Percentiles rank a stretch among this genome's conserved stretches.
Conservation (phyloP, 2,797 vertebrate genomes). For the Erethizon dorsatum region DNA sequence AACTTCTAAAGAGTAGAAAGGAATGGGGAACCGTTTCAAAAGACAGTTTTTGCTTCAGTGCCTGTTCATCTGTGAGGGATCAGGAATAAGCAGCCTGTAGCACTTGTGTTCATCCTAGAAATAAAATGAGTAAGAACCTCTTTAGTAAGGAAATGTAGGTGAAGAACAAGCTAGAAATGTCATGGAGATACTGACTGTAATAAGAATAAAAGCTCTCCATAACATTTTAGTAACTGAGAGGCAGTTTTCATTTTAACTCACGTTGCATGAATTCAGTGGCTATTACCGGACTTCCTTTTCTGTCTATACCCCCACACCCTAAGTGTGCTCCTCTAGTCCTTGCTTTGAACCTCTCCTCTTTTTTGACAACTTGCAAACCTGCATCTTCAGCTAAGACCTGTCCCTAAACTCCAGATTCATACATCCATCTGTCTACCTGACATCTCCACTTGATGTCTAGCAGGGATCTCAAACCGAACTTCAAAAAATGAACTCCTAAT, state of each 20-base stretch:
- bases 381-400: background rate
- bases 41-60: background rate
- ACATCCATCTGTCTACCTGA: background rate
- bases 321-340: background rate
- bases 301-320: background rate
- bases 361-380: constrained; percentile 2
- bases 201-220: constrained; percentile 45
- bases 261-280: background rate
- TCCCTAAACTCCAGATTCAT: background rate
- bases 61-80: background rate
- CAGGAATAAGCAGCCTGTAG: constrained; percentile 15
- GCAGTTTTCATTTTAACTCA: constrained; percentile 46
- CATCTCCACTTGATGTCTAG: background rate
- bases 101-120: constrained; percentile 49
- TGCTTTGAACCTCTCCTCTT: background rate
- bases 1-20: constrained; percentile 60
- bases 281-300: background rate
- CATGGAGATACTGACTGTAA: constrained; percentile 1
- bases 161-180: background rate
- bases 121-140: constrained; percentile 34
- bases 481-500: background rate
- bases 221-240: constrained; percentile 37
- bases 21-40: constrained; percentile 36
- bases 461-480: background rate
- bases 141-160: background rate